These are phyloP conservation scores for Macrotus californicus DNA, from an alignment of 2,113 vertebrate genomes.

Conservation along the genomic window DNA sequence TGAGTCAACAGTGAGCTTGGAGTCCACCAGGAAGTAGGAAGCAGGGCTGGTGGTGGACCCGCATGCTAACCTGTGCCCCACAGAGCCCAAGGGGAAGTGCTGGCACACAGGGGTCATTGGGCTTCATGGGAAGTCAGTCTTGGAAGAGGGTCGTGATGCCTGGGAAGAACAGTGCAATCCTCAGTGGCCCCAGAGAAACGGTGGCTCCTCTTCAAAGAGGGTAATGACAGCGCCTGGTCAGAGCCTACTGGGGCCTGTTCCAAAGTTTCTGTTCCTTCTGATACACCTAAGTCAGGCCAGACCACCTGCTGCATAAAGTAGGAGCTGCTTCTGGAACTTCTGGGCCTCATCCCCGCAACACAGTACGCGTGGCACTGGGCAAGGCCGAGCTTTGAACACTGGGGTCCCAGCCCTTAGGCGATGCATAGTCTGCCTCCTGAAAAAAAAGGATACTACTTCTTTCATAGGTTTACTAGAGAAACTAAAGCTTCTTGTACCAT, in stretches of 20 bases:
- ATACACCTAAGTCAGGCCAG: neutral
- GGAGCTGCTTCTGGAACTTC: neutral
- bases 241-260: neutral
- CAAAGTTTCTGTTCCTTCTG: neutral
- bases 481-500: neutral
- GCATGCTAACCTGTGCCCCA: neutral
- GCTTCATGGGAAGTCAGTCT: neutral
- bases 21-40: neutral
- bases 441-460: neutral
- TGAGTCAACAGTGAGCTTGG: neutral
- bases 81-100: neutral
- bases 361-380: neutral
- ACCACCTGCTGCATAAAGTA: neutral
- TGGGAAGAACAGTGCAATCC: neutral
- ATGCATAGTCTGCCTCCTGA: neutral
- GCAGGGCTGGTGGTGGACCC: neutral
- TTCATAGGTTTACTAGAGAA: neutral
- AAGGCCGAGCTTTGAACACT: neutral
- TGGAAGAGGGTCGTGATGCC: neutral
- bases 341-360: neutral
- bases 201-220: neutral
- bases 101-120: neutral
- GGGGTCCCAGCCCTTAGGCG: neutral
- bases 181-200: neutral
- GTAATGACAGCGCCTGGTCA: neutral